Evolutionary conservation across 2,113 vertebrate genomes (phyloP), one percentile per base, ranked within the genome.

Genomic region (Mellivora capensis): DNA sequence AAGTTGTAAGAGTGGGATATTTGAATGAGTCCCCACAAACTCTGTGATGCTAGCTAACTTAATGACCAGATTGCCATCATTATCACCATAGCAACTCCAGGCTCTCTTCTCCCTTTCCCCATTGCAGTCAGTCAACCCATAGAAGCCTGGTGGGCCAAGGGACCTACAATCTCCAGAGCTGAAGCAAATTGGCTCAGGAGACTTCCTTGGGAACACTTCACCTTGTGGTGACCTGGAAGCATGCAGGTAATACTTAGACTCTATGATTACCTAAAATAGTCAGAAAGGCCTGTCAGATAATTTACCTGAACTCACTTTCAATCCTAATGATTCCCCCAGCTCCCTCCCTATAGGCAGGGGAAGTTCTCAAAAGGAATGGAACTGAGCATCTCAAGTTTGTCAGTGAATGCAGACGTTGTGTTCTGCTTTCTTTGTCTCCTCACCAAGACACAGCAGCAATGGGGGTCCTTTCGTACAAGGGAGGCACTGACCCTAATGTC

Each of bases 341-440:
- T 76, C 57, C 20, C 7, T 90, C 3, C 47, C 42, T 42, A 15
- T 7, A 72, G 57, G 29, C 8, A 71, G 23, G 29, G 23, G 0
- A 71, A n/a, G 10, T 57, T 93, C 52, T 62, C 4, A n/a, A 49
- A 84, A 23, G 49, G 14, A 87, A 4, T 1, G 11, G 15, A 52
- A 13, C 17, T 11, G 39, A 34, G 15, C 15, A 29, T 0, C 6
- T 4, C 29, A 54, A 31, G 15, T 37, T 61, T 52, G 61, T 37
- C 42, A 21, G 6, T 42, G 13, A 27, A 8, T 10, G 25, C 3
- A 7, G 12, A 0, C 0, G 9, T 21, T 49, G 6, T 25, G 39
- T 23, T 44, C 54, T 17, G 10, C 49, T 87, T 37, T 15, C 10
- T 59, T 34, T 25, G 4, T 9, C 21, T 27, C 29, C 27, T 90